phyloP scores from a whole-genome alignment of 2,113 vertebrate genomes.

The Lycocorax pyrrhopterus region DNA sequence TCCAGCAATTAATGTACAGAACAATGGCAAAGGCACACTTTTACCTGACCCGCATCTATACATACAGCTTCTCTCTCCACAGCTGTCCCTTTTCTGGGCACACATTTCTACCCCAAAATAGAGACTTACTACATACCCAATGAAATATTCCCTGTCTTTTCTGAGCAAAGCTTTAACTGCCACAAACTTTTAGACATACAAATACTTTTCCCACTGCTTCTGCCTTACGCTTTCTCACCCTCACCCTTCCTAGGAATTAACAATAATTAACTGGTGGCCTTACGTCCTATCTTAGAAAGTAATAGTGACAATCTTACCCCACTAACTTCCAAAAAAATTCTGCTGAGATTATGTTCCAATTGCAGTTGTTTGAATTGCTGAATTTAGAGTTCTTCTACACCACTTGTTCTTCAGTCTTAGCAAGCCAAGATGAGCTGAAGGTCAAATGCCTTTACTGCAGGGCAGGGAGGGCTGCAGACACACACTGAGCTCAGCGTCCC shows the following conservation, averaged over 20 bases:
- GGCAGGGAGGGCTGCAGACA: neutral
- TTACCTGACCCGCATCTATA: neutral
- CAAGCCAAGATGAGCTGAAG: neutral
- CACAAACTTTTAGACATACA: neutral
- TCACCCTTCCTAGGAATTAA: neutral
- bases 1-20: slow-evolving; percentile 9
- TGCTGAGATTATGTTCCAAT: neutral
- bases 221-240: neutral
- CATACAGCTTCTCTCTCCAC: neutral
- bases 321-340: neutral
- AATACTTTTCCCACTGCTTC: neutral
- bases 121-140: neutral
- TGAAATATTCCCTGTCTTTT: neutral
- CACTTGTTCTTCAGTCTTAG: neutral
- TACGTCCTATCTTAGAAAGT: neutral
- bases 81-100: neutral
- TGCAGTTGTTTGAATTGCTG: neutral
- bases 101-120: neutral
- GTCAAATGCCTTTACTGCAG: neutral
- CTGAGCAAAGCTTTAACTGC: neutral
- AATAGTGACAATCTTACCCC: neutral
- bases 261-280: neutral
- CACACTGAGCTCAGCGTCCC: neutral
- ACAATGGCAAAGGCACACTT: neutral
- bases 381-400: neutral